Conservation (phyloP, 1,140 invertebrate species). For the Calosoma granatense region DNA sequence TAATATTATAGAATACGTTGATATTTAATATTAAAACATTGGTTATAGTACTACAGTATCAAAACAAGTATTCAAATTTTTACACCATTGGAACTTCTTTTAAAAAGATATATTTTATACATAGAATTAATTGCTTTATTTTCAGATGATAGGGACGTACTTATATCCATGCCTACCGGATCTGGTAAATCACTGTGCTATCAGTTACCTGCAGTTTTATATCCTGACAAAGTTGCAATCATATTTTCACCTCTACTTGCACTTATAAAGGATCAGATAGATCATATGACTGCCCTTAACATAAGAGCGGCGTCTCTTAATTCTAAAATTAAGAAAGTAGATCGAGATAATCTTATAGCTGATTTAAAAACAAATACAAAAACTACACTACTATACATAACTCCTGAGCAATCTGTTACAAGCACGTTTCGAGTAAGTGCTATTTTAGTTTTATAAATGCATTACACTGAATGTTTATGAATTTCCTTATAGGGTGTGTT, state of each 20-base stretch:
- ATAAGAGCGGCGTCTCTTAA: constrained; percentile 79
- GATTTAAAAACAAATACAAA: constrained; percentile 60
- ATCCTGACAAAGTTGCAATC: constrained; percentile 63
- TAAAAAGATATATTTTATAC: too few species aligned
- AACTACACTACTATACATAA: constrained; percentile 74
- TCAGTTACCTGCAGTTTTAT: constrained; percentile 75
- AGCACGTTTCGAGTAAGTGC: constrained; percentile 51
- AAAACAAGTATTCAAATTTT: too few species aligned
- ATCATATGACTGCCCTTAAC: constrained; percentile 53
- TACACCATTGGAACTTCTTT: too few species aligned
- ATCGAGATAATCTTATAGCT: constrained; percentile 61
- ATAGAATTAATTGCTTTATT: too few species aligned
- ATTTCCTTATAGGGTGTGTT: constrained; percentile 1
- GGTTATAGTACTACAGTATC: too few species aligned
- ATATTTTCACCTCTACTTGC: constrained; percentile 89
- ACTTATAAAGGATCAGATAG: constrained; percentile 75
- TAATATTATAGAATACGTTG: neutral
- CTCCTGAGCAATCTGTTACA: constrained; percentile 82
- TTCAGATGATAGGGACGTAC: constrained; percentile 62
- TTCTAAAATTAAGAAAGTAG: constrained; percentile 67
- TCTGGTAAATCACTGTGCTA: constrained; percentile 95
- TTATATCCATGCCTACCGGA: constrained; percentile 86
- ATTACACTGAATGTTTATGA: constrained; percentile 38
- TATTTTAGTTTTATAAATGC: constrained; percentile 11
- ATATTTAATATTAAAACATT: neutral